These are phyloP conservation scores for Proteles cristata DNA, from an alignment of 2,113 vertebrate species.

Conservation along the genomic window DNA sequence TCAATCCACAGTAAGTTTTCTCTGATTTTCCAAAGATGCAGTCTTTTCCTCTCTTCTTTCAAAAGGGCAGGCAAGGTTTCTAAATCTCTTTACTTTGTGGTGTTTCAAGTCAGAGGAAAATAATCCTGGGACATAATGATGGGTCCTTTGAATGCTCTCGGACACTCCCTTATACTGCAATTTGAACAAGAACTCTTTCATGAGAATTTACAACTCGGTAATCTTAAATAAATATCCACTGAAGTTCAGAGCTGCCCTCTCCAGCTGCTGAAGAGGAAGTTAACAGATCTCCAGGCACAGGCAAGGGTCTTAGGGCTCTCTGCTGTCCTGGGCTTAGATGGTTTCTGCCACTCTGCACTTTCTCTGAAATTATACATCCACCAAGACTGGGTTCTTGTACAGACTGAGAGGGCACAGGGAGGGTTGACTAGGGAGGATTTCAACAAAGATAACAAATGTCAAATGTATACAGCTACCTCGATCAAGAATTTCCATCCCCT, in stretches of 20 bases:
- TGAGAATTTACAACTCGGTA: background rate
- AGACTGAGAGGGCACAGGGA: background rate
- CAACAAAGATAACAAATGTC: background rate
- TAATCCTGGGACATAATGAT: background rate
- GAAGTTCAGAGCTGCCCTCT: background rate
- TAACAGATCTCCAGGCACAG: fast-evolving
- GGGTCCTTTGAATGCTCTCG: background rate
- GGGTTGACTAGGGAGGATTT: background rate
- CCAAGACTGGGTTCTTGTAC: background rate
- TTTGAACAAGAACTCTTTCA: background rate
- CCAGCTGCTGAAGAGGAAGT: background rate
- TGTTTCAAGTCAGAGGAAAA: background rate
- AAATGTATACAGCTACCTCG: constrained; percentile 87
- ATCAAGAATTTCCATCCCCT: constrained; percentile 88
- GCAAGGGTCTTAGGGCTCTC: background rate
- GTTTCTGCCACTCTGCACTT: background rate
- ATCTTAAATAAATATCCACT: background rate
- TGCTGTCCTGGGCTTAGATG: fast-evolving
- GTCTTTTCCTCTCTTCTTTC: background rate
- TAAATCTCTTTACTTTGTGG: background rate
- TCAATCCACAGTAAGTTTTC: background rate
- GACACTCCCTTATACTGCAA: background rate
- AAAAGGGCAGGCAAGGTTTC: background rate
- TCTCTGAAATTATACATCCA: background rate
- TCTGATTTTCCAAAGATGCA: background rate